Evolutionary conservation across 2,888 invertebrate genomes (phyloP).

Genomic region (Enoplolaimus lenunculus): DNA sequence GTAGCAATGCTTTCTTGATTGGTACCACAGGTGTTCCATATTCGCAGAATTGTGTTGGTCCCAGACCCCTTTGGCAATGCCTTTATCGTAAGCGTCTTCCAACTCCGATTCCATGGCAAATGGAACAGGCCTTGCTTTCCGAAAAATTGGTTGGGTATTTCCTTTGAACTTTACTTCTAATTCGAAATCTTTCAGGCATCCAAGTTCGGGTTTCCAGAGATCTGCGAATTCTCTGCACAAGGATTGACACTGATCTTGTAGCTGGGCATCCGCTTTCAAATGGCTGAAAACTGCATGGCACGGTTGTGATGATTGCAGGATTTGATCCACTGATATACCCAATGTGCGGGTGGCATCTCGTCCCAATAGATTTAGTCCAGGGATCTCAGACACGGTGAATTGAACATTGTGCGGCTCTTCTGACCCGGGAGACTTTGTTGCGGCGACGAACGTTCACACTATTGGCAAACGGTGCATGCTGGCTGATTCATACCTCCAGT

Average conservation of each 20-base stretch:
- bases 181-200: conserved; percentile 6
- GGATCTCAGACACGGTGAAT: conserved; percentile 7
- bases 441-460: background rate
- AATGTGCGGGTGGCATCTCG: background rate
- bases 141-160: conserved; percentile 2
- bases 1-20: conserved; percentile 1
- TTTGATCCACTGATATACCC: background rate
- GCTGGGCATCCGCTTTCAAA: conserved; percentile 3
- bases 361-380: conserved; percentile 1
- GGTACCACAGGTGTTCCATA: conserved; percentile 9
- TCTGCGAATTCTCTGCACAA: conserved; percentile 8
- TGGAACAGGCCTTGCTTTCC: conserved; percentile 3
- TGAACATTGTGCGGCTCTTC: background rate
- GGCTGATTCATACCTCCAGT: conserved; percentile 6
- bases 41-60: conserved; percentile 8
- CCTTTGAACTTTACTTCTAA: conserved; percentile 11
- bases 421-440: background rate
- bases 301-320: background rate
- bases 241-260: background rate
- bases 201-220: background rate
- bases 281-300: conserved; percentile 16
- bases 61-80: conserved; percentile 4
- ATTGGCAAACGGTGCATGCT: conserved; percentile 4
- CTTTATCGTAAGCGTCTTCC: background rate
- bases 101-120: background rate